A percentile compares a stretch with the other conserved stretches of the same genome.
Evolutionary conservation across 2,797 vertebrate genomes (phyloP).

Genomic region (Bradypodion ventrale): DNA sequence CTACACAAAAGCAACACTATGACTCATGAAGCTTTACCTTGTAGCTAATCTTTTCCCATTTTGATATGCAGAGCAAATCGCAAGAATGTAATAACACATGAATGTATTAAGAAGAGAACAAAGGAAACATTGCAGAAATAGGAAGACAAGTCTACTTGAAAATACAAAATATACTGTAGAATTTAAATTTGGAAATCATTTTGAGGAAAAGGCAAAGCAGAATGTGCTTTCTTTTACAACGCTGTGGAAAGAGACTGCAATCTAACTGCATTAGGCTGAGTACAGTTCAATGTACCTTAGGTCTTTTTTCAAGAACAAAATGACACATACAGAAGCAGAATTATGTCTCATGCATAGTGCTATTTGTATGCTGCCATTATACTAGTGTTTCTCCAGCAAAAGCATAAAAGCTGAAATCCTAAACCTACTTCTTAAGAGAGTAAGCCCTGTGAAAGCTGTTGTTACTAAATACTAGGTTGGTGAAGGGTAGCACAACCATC

Average conservation of each 20-base stretch:
- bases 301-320: background rate
- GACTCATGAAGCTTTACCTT: background rate
- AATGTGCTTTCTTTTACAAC: background rate
- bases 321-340: background rate
- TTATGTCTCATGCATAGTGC: background rate
- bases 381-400: background rate
- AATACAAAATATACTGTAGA: background rate
- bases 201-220: background rate
- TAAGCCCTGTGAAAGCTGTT: background rate
- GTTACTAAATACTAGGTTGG: too few species aligned
- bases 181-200: background rate
- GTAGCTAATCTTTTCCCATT: constrained; percentile 16
- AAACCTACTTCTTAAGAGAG: background rate
- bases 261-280: background rate
- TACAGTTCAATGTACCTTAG: constrained; percentile 3
- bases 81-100: background rate
- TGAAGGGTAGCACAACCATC: too few species aligned
- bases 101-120: background rate
- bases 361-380: background rate
- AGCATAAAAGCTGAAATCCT: background rate
- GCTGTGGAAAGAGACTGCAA: background rate
- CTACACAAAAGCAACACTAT: background rate
- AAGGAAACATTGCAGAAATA: background rate
- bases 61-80: background rate
- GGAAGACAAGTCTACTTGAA: background rate